These are phyloP conservation scores for Momotus momota DNA, from an alignment of 2,797 vertebrate species.

Conservation along the genomic window DNA sequence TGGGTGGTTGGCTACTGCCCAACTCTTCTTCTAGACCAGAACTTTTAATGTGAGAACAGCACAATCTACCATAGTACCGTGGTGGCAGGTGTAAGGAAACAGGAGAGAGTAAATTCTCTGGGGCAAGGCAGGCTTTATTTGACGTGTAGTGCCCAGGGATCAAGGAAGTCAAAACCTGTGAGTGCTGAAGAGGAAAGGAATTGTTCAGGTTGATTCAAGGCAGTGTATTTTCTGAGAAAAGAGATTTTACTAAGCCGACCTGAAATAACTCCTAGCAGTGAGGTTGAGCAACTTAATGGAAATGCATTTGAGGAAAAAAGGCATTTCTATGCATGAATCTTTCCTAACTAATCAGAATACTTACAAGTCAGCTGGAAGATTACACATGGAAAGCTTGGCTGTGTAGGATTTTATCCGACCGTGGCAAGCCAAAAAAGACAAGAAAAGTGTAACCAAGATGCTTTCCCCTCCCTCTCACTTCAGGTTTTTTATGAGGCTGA, in stretches of 20 bases:
- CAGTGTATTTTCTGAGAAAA: not conserved
- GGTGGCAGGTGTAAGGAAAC: not conserved
- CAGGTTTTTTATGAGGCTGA: not conserved
- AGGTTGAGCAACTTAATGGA: not conserved
- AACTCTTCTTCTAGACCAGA: not conserved
- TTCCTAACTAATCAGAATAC: not conserved
- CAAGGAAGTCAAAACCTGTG: not conserved
- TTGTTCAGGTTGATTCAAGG: not conserved
- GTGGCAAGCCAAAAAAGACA: not conserved
- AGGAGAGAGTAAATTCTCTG: not conserved
- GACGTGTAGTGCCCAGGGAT: not conserved
- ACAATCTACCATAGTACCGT: accelerated
- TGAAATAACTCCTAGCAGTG: not conserved
- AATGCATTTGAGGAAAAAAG: not conserved
- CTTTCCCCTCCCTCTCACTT: not conserved
- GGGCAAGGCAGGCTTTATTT: not conserved
- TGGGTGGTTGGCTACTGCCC: not conserved
- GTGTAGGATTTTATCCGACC: not conserved
- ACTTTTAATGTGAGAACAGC: not conserved
- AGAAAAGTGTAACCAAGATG: not conserved
- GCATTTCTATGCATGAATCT: not conserved
- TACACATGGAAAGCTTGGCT: not conserved
- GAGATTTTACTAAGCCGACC: not conserved
- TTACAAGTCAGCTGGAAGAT: not conserved
- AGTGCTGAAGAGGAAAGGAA: not conserved